Percentiles rank a stretch among this genome's conserved stretches.
Evolutionary conservation across 2,113 vertebrate species (phyloP).

Genomic region (Gorsachius goisagi): DNA sequence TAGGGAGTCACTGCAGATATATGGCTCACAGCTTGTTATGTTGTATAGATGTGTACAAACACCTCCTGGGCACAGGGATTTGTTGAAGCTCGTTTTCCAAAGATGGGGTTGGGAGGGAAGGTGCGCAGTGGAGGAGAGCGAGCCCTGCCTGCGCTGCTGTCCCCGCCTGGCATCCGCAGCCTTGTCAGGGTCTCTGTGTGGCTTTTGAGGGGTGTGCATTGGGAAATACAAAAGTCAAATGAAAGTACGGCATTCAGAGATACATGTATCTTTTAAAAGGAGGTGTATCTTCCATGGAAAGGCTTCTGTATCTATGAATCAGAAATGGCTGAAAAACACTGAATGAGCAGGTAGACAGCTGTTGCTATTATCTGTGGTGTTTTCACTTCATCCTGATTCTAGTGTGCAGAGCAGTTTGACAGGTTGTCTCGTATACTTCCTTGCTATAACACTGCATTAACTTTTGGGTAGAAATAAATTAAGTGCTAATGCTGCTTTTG

Average conservation of each 20-base stretch:
- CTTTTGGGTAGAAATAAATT: background rate
- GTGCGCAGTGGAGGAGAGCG: background rate
- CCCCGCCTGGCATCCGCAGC: accelerated
- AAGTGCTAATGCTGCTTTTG: conserved; percentile 13
- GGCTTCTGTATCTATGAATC: background rate
- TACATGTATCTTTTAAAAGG: background rate
- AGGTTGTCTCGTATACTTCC: background rate
- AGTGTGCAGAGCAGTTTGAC: background rate
- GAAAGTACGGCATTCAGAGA: background rate
- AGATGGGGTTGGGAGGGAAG: accelerated
- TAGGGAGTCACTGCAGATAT: background rate
- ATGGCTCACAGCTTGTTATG: background rate
- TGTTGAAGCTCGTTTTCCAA: background rate
- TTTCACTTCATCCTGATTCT: background rate
- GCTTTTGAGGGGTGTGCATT: background rate
- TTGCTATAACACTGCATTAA: background rate
- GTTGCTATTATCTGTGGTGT: background rate
- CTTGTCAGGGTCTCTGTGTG: background rate
- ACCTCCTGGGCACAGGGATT: background rate
- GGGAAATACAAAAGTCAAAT: background rate
- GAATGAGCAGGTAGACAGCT: background rate
- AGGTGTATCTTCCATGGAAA: background rate
- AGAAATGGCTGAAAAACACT: background rate
- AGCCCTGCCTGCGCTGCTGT: accelerated
- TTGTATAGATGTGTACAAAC: no score